Evolutionary conservation across 2,113 vertebrate species (phyloP).

Genomic region (Empidonax traillii): DNA sequence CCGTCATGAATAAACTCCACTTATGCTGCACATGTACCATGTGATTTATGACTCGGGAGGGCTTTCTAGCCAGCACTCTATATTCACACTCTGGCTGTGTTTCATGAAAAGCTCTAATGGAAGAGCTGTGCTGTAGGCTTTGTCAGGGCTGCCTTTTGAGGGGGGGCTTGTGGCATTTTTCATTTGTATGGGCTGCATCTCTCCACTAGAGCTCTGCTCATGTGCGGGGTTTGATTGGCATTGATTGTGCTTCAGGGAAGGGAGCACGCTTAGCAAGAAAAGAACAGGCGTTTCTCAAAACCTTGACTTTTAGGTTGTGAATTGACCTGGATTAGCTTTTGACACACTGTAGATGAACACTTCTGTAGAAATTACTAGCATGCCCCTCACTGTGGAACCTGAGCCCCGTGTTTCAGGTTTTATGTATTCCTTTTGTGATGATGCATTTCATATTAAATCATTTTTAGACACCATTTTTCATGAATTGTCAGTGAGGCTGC

Average conservation of each 20-base stretch:
- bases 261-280: slow-evolving; percentile 39
- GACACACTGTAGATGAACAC: slow-evolving; percentile 33
- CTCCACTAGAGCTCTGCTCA: slow-evolving; percentile 56
- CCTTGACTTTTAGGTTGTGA: slow-evolving; percentile 39
- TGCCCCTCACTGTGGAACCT: neutral
- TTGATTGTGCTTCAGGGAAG: slow-evolving; percentile 56
- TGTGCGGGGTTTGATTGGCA: slow-evolving; percentile 63
- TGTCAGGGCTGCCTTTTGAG: slow-evolving; percentile 53
- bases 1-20: slow-evolving; percentile 63
- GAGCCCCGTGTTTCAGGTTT: neutral
- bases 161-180: slow-evolving; percentile 27
- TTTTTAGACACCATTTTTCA: slow-evolving; percentile 50
- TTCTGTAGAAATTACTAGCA: slow-evolving; percentile 21
- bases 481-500: slow-evolving; percentile 13
- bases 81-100: slow-evolving; percentile 57
- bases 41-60: slow-evolving; percentile 59
- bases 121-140: slow-evolving; percentile 44
- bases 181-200: slow-evolving; percentile 65
- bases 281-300: slow-evolving; percentile 46
- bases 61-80: slow-evolving; percentile 53
- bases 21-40: slow-evolving; percentile 54
- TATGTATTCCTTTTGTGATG: slow-evolving; percentile 27
- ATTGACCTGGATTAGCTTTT: slow-evolving; percentile 67
- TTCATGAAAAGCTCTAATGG: slow-evolving; percentile 67
- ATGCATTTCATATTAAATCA: slow-evolving; percentile 40